Percentiles rank a stretch among this genome's conserved stretches.
Evolutionary conservation across 1,140 invertebrate genomes (phyloP).

Genomic region (Microplitis mediator): DNA sequence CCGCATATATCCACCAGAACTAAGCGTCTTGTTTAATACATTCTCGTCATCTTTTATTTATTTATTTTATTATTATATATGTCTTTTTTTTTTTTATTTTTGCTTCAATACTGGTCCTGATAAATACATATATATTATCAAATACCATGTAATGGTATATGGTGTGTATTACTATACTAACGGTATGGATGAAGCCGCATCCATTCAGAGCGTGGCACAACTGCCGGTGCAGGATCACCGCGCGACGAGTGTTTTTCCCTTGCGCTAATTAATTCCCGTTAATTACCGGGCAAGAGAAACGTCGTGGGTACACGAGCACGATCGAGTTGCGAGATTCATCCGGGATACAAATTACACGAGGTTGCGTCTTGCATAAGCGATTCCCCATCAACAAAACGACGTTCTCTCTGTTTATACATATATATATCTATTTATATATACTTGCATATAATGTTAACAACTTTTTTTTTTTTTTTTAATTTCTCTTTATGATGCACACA

Average conservation of each 20-base stretch:
- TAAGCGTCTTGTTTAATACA: neutral
- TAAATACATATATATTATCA: slow-evolving; percentile 2
- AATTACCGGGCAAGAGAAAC: slow-evolving; percentile 40
- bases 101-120: neutral
- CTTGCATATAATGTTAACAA: neutral
- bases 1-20: neutral
- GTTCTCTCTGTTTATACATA: neutral
- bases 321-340: slow-evolving; percentile 39
- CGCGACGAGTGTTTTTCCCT: slow-evolving; percentile 26
- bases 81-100: neutral
- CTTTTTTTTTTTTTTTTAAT: neutral
- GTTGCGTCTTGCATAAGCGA: slow-evolving; percentile 37
- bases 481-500: neutral
- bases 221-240: slow-evolving; percentile 17
- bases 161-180: neutral
- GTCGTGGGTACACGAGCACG: slow-evolving; percentile 31
- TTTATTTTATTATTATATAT: no score
- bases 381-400: neutral
- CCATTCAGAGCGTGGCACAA: slow-evolving; percentile 28
- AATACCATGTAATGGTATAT: neutral
- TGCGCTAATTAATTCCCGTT: slow-evolving; percentile 46
- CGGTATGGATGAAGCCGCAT: slow-evolving; percentile 6
- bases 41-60: neutral
- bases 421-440: neutral
- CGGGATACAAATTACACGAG: slow-evolving; percentile 38